These are phyloP conservation scores for Lycocerus yunnanus DNA, from an alignment of 2,888 invertebrate genomes.

Conservation along the genomic window DNA sequence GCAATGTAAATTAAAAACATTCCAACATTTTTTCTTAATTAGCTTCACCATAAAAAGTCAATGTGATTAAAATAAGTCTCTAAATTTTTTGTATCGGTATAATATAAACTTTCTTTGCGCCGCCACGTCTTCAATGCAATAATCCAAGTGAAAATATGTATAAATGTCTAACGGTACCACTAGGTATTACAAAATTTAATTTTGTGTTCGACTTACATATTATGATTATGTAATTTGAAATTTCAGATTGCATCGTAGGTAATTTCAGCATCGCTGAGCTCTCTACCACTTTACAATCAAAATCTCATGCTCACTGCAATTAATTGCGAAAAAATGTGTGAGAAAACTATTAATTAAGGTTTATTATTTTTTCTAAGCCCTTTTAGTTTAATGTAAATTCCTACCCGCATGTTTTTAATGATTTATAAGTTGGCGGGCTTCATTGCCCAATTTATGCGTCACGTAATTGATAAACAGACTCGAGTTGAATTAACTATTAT, in stretches of 20 bases:
- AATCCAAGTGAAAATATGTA: not conserved
- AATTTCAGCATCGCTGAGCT: not conserved
- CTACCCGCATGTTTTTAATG: conserved; percentile 25
- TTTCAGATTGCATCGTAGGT: not conserved
- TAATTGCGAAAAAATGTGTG: not conserved
- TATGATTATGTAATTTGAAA: not conserved
- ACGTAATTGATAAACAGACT: conserved; percentile 13
- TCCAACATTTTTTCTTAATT: not conserved
- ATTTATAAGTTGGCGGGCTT: conserved; percentile 29
- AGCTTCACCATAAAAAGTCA: not conserved
- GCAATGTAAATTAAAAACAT: not conserved
- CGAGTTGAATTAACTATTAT: not conserved
- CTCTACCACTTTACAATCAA: not conserved
- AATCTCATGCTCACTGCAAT: not conserved
- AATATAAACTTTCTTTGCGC: not conserved
- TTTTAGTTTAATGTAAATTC: not conserved
- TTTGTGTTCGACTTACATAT: no score
- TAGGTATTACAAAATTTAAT: not conserved
- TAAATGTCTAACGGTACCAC: not conserved
- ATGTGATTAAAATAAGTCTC: not conserved
- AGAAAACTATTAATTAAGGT: not conserved
- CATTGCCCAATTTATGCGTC: conserved; percentile 22
- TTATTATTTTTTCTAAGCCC: not conserved
- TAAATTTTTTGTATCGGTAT: not conserved
- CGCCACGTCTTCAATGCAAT: not conserved